Percentiles rank a stretch among this genome's conserved stretches.
phyloP scores from a whole-genome alignment of 2,888 invertebrate genomes.

The Xestobium rufovillosum region DNA sequence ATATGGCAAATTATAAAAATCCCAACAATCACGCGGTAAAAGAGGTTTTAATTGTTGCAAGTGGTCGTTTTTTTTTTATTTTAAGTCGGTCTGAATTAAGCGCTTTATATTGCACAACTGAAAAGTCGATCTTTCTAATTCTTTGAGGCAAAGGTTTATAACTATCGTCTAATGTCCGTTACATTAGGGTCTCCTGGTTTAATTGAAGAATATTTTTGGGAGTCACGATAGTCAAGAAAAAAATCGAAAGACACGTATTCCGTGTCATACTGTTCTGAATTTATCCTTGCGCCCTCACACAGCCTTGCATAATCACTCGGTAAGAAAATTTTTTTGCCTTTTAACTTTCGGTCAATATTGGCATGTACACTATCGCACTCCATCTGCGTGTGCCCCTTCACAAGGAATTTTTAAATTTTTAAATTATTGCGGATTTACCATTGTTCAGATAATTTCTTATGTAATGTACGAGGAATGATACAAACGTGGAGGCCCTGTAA shows the following conservation, averaged over 20 bases:
- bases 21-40: no score
- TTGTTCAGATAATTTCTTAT: no score
- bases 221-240: conserved; percentile 12
- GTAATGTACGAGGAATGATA: conserved; percentile 15
- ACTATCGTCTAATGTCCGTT: no score
- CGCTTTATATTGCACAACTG: no score
- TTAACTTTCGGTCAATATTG: conserved; percentile 20
- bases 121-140: no score
- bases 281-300: conserved; percentile 16
- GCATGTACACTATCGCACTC: conserved; percentile 23
- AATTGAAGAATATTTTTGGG: conserved; percentile 14
- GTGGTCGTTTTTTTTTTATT: no score
- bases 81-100: no score
- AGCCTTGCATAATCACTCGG: conserved; percentile 20
- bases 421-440: conserved; percentile 19
- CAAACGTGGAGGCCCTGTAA: conserved; percentile 17
- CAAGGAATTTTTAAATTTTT: conserved; percentile 20
- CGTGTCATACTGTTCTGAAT: conserved; percentile 16
- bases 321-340: conserved; percentile 17
- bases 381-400: conserved; percentile 24
- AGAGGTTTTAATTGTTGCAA: no score
- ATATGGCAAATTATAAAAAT: no score
- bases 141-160: no score
- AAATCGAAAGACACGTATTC: conserved; percentile 13
- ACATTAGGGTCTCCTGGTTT: no score